These are phyloP conservation scores for Aeoliscus strigatus DNA, from an alignment of 2,797 vertebrate genomes.

Conservation along the genomic window DNA sequence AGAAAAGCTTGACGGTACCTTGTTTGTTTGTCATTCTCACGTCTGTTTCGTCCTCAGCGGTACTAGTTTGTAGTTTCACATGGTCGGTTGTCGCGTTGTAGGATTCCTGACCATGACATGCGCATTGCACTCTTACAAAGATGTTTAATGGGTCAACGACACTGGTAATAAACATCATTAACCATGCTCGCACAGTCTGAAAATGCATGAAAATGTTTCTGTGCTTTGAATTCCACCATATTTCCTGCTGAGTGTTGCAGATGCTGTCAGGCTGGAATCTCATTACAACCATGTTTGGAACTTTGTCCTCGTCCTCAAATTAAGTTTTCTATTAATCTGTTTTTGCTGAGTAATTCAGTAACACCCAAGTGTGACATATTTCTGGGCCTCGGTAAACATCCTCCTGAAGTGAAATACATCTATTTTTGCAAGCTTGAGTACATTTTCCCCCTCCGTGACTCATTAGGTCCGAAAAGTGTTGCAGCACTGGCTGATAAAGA, in stretches of 20 bases:
- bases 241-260: constrained; percentile 33
- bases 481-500: not conserved
- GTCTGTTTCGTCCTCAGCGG: constrained; percentile 54
- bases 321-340: not conserved
- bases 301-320: constrained; percentile 9
- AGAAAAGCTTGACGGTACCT: constrained; percentile 20
- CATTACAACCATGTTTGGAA: constrained; percentile 26
- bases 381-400: constrained; percentile 64
- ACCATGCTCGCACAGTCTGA: constrained; percentile 4
- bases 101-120: constrained; percentile 38
- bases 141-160: constrained; percentile 12
- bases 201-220: constrained; percentile 36
- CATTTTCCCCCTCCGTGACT: not conserved
- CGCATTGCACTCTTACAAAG: not conserved
- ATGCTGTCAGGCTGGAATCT: constrained; percentile 22
- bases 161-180: constrained; percentile 11
- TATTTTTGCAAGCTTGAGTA: constrained; percentile 50
- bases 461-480: not conserved
- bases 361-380: constrained; percentile 19
- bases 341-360: constrained; percentile 44
- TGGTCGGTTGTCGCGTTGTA: constrained; percentile 55
- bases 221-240: constrained; percentile 35
- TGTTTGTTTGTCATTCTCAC: constrained; percentile 51
- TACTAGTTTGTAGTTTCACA: constrained; percentile 47
- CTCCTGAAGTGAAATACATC: constrained; percentile 62